These are phyloP conservation scores for Phallusia fumigata DNA, from an alignment of 23 tunicate species.

Conservation along the genomic window DNA sequence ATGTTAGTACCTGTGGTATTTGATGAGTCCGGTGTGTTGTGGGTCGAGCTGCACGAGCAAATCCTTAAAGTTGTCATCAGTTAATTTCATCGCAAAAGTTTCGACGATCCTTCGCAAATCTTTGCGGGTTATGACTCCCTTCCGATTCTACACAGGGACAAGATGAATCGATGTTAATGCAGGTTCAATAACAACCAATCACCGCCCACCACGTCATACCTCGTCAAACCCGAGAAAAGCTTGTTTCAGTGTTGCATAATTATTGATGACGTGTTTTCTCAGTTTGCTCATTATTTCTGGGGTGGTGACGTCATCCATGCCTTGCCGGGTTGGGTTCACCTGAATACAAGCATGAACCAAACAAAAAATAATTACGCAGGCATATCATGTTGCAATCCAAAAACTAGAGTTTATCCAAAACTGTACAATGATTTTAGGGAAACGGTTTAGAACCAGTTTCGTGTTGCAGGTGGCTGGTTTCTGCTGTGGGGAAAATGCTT, in stretches of 20 bases:
- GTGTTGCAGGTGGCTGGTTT: too few species aligned
- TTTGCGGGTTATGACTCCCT: constrained; percentile 63
- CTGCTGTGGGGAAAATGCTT: too few species aligned
- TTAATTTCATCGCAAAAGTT: constrained; percentile 63
- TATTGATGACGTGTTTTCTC: constrained; percentile 58
- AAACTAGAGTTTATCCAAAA: too few species aligned
- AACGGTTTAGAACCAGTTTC: too few species aligned
- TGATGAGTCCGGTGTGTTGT: constrained; percentile 77
- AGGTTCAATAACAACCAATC: too few species aligned
- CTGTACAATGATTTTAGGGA: too few species aligned
- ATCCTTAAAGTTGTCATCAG: constrained; percentile 70
- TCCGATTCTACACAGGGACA: constrained; percentile 48
- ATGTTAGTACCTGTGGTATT: constrained; percentile 72
- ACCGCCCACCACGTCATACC: constrained; percentile 17
- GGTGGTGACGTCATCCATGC: constrained; percentile 40
- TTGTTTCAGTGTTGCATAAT: constrained; percentile 64
- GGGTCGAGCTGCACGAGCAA: constrained; percentile 65
- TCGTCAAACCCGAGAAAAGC: constrained; percentile 89
- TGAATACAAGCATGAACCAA: too few species aligned
- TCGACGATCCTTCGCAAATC: constrained; percentile 79
- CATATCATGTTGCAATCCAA: too few species aligned
- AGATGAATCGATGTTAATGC: too few species aligned
- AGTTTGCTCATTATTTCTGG: constrained; percentile 59
- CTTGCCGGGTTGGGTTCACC: constrained; percentile 87
- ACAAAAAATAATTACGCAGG: too few species aligned